Percentiles rank a stretch among this genome's conserved stretches.
Conservation (phyloP, 2,888 invertebrate species). For the Dynastes grantii region DNA sequence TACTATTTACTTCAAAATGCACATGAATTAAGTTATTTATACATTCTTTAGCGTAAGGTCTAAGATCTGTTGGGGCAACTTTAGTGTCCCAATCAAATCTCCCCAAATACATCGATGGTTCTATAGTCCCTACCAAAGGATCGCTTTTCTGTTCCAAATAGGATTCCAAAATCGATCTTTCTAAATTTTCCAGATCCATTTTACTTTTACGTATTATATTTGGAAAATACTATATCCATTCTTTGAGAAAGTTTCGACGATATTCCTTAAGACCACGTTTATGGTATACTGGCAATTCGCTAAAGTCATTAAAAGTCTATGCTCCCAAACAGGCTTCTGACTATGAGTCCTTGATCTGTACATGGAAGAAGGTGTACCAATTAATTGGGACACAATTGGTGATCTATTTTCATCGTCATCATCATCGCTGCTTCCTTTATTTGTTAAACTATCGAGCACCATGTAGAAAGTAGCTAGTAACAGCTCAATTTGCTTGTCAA, state of each 20-base stretch:
- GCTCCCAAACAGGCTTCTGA: constrained; percentile 80
- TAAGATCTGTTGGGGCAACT: constrained; percentile 82
- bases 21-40: constrained; percentile 86
- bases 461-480: constrained; percentile 77
- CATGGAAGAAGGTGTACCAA: constrained; percentile 74
- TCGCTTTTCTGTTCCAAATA: constrained; percentile 94
- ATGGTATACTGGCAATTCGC: constrained; percentile 92
- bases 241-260: constrained; percentile 79
- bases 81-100: constrained; percentile 89
- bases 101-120: constrained; percentile 96
- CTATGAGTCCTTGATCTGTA: constrained; percentile 59
- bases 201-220: constrained; percentile 76
- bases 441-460: constrained; percentile 83
- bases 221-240: constrained; percentile 82
- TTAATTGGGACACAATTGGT: constrained; percentile 76
- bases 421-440: constrained; percentile 78
- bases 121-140: constrained; percentile 95
- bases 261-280: constrained; percentile 80
- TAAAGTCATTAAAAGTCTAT: constrained; percentile 86
- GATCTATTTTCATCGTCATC: constrained; percentile 71
- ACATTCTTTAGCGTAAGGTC: constrained; percentile 92
- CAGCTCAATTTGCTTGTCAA: constrained; percentile 74
- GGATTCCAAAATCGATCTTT: constrained; percentile 81
- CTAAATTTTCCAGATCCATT: constrained; percentile 76
- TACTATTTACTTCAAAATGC: constrained; percentile 85